A percentile compares a stretch with the other conserved stretches of the same genome.
These are phyloP conservation scores for Cephalopholis sonnerati DNA, from an alignment of 2,113 vertebrate species.

Conservation along the genomic window DNA sequence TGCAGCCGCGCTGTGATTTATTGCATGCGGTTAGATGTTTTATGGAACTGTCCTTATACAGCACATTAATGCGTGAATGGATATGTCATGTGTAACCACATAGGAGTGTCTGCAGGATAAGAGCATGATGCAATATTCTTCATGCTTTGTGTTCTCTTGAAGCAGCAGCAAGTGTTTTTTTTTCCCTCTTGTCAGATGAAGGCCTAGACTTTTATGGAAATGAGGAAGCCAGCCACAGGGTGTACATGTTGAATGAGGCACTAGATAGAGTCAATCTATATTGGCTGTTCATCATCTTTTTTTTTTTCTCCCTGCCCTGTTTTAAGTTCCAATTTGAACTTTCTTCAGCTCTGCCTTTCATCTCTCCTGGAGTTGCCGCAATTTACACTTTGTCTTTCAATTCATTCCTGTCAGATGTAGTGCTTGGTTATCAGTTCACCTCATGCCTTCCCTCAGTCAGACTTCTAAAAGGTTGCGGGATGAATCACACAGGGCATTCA, in stretches of 20 bases:
- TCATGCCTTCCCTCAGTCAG: constrained; percentile 62
- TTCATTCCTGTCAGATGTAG: constrained; percentile 76
- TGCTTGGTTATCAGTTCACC: constrained; percentile 79
- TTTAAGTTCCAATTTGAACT: constrained; percentile 83
- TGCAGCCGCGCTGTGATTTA: constrained; percentile 5
- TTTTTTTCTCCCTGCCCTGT: constrained; percentile 56
- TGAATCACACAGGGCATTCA: constrained; percentile 74
- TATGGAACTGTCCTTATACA: constrained; percentile 21
- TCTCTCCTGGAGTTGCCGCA: constrained; percentile 76
- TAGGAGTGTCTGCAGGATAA: constrained; percentile 61
- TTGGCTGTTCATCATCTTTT: constrained; percentile 82
- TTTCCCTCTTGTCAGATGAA: constrained; percentile 77
- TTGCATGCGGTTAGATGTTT: constrained; percentile 26
- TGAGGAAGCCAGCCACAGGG: constrained; percentile 81
- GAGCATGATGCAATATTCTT: constrained; percentile 74
- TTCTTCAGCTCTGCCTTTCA: constrained; percentile 78
- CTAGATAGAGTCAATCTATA: constrained; percentile 81
- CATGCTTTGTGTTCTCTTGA: constrained; percentile 72
- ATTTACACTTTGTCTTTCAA: constrained; percentile 82
- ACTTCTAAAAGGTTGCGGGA: constrained; percentile 74
- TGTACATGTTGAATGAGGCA: constrained; percentile 81
- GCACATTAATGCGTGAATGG: constrained; percentile 51
- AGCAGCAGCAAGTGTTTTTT: constrained; percentile 71
- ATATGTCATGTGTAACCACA: constrained; percentile 68
- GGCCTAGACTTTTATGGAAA: constrained; percentile 84